Percentiles rank a stretch among this genome's conserved stretches.
phyloP scores from a whole-genome alignment of 2,113 vertebrate species.

The Pholis gunnellus region DNA sequence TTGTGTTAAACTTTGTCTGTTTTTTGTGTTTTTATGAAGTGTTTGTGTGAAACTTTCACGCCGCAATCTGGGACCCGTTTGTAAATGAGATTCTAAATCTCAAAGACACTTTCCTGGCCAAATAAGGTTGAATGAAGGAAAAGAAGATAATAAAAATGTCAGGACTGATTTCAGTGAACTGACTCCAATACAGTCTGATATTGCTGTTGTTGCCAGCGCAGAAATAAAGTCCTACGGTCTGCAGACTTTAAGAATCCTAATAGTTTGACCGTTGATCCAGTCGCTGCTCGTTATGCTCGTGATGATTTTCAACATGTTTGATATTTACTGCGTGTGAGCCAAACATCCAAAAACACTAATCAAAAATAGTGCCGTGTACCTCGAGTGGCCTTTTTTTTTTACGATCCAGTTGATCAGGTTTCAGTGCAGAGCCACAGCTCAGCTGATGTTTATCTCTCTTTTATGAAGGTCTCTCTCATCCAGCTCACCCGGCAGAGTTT shows the following conservation, averaged over 20 bases:
- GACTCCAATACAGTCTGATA: too few relatives aligned
- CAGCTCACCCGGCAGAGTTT: conserved; percentile 9
- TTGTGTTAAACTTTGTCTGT: too few relatives aligned
- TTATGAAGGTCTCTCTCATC: conserved; percentile 10
- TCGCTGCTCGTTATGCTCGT: not conserved
- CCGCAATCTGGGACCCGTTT: too few relatives aligned
- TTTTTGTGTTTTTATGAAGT: too few relatives aligned
- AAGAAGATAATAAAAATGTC: not conserved
- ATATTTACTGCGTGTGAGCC: not conserved
- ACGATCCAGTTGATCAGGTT: conserved; percentile 20
- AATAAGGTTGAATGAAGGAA: too few relatives aligned
- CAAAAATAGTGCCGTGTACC: not conserved
- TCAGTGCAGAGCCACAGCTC: conserved; percentile 13
- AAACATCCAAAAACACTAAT: not conserved
- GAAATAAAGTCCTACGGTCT: not conserved
- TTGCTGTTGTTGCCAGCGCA: not conserved
- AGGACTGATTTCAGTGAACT: too few relatives aligned
- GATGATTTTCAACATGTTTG: not conserved
- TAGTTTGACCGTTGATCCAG: not conserved
- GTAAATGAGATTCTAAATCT: too few relatives aligned
- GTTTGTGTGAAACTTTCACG: too few relatives aligned
- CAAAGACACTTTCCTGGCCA: too few relatives aligned
- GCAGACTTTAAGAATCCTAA: not conserved
- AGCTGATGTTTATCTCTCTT: conserved; percentile 20
- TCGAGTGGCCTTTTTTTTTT: not conserved